These are phyloP conservation scores for Plusia festucae DNA, from an alignment of 2,888 invertebrate species.

Conservation along the genomic window DNA sequence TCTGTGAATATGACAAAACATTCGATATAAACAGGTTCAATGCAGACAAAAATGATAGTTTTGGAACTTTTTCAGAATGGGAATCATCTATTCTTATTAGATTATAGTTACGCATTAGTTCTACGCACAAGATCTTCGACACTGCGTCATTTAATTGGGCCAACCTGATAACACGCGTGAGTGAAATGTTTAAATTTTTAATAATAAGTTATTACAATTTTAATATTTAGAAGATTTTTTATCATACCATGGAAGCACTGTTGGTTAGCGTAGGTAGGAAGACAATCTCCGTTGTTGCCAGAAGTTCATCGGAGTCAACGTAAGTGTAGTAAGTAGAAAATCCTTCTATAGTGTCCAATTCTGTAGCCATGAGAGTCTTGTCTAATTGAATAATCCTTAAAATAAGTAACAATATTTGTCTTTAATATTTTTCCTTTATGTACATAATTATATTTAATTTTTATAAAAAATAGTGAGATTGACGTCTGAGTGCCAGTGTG, in stretches of 20 bases:
- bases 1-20: conserved; percentile 41
- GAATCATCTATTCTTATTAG: background rate
- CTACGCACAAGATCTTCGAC: too few species aligned
- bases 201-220: too few species aligned
- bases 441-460: too few species aligned
- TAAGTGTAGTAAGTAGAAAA: conserved; percentile 32
- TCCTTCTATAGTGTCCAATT: conserved; percentile 37
- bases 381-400: conserved; percentile 32
- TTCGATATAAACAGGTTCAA: background rate
- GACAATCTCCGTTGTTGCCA: conserved; percentile 38
- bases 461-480: too few species aligned
- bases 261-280: conserved; percentile 39
- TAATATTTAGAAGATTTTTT: too few species aligned
- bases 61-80: background rate
- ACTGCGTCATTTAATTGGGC: too few species aligned
- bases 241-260: conserved; percentile 29
- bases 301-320: conserved; percentile 40
- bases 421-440: too few species aligned
- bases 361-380: conserved; percentile 24
- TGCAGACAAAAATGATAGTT: background rate
- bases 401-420: background rate
- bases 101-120: too few species aligned
- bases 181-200: too few species aligned
- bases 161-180: too few species aligned
- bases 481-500: too few species aligned